A percentile compares a stretch with the other conserved stretches of the same genome.
Evolutionary conservation across 1,140 invertebrate species (phyloP).

Genomic region (Chymomyza costata): DNA sequence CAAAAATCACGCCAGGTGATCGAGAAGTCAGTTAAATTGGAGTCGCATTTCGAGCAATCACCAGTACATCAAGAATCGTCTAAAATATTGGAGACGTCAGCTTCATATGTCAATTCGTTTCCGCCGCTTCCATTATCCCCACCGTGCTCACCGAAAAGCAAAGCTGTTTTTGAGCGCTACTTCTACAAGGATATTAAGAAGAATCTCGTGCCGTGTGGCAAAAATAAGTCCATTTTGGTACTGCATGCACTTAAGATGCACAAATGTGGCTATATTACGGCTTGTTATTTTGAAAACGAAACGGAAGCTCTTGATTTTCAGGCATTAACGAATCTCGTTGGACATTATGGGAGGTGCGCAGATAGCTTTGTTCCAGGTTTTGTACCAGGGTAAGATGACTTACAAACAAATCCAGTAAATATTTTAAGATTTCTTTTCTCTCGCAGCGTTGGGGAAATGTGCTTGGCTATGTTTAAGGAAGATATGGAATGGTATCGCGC

Average conservation of each 20-base stretch:
- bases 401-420: neutral
- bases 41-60: too few species aligned
- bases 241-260: slow-evolving; percentile 5
- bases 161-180: slow-evolving; percentile 17
- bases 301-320: slow-evolving; percentile 15
- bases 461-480: slow-evolving; percentile 24
- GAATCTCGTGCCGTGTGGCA: slow-evolving; percentile 16
- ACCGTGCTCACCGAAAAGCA: slow-evolving; percentile 12
- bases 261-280: slow-evolving; percentile 30
- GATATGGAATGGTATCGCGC: slow-evolving; percentile 48
- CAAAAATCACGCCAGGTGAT: too few species aligned
- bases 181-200: slow-evolving; percentile 23
- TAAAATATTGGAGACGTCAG: neutral
- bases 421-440: neutral
- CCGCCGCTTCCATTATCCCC: slow-evolving; percentile 35
- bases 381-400: slow-evolving; percentile 36
- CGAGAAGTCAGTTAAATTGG: too few species aligned
- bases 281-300: slow-evolving; percentile 18
- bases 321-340: neutral
- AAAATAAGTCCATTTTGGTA: slow-evolving; percentile 8
- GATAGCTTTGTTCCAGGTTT: slow-evolving; percentile 8
- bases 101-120: neutral
- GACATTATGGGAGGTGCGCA: neutral
- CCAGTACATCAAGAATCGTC: too few species aligned
- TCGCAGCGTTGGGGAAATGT: slow-evolving; percentile 44